Percentiles rank a stretch among this genome's conserved stretches.
Conservation (phyloP, 2,888 invertebrate genomes). For the Branchellion lobata region DNA sequence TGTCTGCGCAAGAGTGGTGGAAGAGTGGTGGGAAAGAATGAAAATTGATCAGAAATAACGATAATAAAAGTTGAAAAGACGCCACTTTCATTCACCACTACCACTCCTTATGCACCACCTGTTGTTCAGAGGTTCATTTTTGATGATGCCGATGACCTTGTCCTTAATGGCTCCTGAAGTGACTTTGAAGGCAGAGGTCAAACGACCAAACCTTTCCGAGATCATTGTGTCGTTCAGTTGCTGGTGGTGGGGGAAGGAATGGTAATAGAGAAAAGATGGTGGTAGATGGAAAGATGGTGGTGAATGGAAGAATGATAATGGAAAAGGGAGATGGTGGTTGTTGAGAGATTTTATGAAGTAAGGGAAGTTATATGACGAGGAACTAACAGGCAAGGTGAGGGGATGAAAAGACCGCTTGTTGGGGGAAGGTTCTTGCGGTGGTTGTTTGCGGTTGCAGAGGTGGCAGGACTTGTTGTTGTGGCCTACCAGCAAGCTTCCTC, state of each 20-base stretch:
- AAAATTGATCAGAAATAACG: not conserved
- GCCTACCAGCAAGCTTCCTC: slow-evolving; percentile 76
- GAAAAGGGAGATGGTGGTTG: not conserved
- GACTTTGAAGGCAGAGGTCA: slow-evolving; percentile 74
- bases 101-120: not conserved
- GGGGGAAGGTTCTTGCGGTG: not conserved
- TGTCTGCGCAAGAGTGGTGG: slow-evolving; percentile 64
- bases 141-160: slow-evolving; percentile 87
- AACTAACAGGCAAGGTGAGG: not conserved
- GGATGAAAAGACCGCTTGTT: not conserved
- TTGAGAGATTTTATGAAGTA: not conserved
- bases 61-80: no score
- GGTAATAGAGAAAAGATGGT: not conserved
- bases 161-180: slow-evolving; percentile 89
- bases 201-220: slow-evolving; percentile 53
- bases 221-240: slow-evolving; percentile 45
- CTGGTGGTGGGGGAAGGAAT: not conserved
- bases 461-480: slow-evolving; percentile 79
- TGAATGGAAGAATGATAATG: not conserved
- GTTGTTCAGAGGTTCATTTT: slow-evolving; percentile 68
- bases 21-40: not conserved
- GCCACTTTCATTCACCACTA: no score
- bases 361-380: not conserved
- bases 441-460: slow-evolving; percentile 63
- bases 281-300: not conserved